Conservation (phyloP, 2,797 vertebrate species). For the Anas acuta region DNA sequence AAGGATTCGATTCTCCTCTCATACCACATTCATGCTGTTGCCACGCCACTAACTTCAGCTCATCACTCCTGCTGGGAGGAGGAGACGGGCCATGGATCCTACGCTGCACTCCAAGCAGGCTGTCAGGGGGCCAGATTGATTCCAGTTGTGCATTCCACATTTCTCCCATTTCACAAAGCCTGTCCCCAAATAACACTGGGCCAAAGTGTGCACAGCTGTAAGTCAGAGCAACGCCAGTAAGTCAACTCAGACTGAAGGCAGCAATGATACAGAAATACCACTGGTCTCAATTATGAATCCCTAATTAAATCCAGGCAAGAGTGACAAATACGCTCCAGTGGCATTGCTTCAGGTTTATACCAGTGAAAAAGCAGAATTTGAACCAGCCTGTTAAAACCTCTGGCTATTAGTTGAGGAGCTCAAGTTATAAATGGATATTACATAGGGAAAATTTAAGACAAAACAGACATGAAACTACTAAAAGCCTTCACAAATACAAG, state of each 20-base stretch:
- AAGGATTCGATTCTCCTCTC: conserved; percentile 30
- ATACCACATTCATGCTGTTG: conserved; percentile 65
- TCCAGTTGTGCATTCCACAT: conserved; percentile 67
- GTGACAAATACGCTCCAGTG: conserved; percentile 49
- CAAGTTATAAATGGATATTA: neutral
- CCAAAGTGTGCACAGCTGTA: conserved; percentile 69
- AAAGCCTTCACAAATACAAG: conserved; percentile 1
- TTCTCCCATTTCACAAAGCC: conserved; percentile 69
- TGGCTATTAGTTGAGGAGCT: neutral
- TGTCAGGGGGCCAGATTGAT: conserved; percentile 57
- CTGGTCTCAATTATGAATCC: conserved; percentile 60
- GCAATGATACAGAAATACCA: conserved; percentile 48
- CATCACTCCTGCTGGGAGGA: conserved; percentile 56
- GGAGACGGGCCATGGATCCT: conserved; percentile 53
- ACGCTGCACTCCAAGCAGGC: neutral
- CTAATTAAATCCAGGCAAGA: conserved; percentile 63
- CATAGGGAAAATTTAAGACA: neutral
- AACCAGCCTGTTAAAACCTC: conserved; percentile 18
- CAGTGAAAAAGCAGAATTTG: conserved; percentile 36
- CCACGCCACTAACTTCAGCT: conserved; percentile 59
- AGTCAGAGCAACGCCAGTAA: conserved; percentile 62
- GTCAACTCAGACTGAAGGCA: conserved; percentile 59
- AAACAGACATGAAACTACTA: neutral
- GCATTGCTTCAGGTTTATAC: conserved; percentile 54
- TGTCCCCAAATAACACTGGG: conserved; percentile 71